A percentile compares a stretch with the other conserved stretches of the same genome.
phyloP scores from a whole-genome alignment of 2,113 vertebrate genomes.

The Daphoenositta chrysoptera region DNA sequence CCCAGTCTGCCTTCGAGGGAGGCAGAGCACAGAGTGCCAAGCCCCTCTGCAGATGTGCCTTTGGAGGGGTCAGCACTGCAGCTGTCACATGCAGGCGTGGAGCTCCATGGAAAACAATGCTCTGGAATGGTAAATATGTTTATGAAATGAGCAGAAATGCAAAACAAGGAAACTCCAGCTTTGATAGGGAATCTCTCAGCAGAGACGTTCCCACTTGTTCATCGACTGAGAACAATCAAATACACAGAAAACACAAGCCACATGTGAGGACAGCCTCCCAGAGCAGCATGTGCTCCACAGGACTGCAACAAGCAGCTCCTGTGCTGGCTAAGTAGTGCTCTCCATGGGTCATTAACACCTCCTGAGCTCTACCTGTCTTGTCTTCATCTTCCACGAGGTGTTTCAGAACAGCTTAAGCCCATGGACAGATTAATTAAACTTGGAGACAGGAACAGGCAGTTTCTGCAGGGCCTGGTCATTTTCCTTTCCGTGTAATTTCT shows the following conservation, averaged over 20 bases:
- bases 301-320: not conserved
- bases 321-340: not conserved
- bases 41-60: not conserved
- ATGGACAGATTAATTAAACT: not conserved
- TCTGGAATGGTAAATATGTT: not conserved
- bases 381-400: not conserved
- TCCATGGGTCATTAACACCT: not conserved
- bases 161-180: not conserved
- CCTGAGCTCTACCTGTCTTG: not conserved
- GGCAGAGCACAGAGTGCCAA: not conserved
- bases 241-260: not conserved
- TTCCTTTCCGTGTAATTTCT: conserved; percentile 10
- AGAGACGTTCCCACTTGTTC: not conserved
- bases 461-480: not conserved
- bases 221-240: not conserved
- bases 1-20: not conserved
- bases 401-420: not conserved
- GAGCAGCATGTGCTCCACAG: not conserved
- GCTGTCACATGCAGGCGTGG: accelerated
- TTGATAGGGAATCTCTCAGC: not conserved
- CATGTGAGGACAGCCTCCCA: accelerated
- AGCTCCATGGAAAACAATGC: not conserved
- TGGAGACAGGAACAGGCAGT: not conserved
- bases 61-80: not conserved
- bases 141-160: not conserved